Evolutionary conservation across 2,113 vertebrate genomes (phyloP).

Genomic region (Phylloscopus whistleri): DNA sequence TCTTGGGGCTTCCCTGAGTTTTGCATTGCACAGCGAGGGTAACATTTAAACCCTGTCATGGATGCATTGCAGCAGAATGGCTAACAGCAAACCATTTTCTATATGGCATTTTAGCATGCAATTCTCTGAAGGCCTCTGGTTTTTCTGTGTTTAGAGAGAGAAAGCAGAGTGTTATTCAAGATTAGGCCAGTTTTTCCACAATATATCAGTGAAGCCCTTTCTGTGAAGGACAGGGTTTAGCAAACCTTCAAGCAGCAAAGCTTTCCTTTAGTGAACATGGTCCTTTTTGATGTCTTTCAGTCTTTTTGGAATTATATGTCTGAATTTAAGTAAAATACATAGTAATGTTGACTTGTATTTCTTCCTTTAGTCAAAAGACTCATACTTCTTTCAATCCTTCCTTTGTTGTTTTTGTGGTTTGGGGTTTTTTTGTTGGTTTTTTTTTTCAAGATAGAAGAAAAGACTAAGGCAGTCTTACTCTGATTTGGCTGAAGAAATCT

Average conservation of each 20-base stretch:
- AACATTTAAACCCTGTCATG: background rate
- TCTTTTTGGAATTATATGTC: background rate
- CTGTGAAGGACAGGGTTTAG: background rate
- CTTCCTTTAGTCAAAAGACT: background rate
- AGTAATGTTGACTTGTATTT: background rate
- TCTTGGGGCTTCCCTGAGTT: background rate
- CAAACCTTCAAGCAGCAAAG: background rate
- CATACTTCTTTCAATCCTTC: background rate
- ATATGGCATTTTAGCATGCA: background rate
- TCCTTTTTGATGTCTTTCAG: background rate
- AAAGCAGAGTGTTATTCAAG: background rate
- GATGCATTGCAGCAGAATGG: background rate
- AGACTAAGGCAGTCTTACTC: background rate
- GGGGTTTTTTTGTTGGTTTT: background rate
- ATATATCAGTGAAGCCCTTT: background rate
- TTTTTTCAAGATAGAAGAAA: background rate
- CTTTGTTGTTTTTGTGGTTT: background rate
- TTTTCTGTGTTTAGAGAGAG: background rate
- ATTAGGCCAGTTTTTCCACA: background rate
- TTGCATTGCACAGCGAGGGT: background rate
- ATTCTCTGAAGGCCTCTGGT: background rate
- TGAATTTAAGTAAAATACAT: background rate
- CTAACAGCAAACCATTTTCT: background rate
- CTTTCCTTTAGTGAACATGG: background rate
- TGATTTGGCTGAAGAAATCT: conserved; percentile 5